phyloP scores from a whole-genome alignment of 1,140 invertebrate species.

The Musca domestica region DNA sequence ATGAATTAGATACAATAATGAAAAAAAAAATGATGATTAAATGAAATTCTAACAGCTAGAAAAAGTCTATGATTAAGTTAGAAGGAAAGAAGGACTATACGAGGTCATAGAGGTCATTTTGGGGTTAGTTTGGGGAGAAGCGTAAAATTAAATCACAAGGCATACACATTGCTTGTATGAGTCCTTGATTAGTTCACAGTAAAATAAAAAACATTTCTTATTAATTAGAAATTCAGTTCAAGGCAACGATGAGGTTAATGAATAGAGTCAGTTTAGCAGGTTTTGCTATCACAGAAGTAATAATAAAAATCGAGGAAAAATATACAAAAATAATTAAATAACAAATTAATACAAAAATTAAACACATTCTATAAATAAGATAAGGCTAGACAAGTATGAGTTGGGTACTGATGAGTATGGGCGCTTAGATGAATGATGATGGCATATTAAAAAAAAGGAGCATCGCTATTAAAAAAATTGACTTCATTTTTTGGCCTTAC shows the following conservation, averaged over 20 bases:
- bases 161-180: too few relatives aligned
- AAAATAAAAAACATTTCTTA: too few relatives aligned
- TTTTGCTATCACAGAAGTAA: constrained; percentile 16
- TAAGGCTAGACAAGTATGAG: constrained; percentile 1
- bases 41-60: too few relatives aligned
- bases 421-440: neutral
- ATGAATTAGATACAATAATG: too few relatives aligned
- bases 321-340: constrained; percentile 2
- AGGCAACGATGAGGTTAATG: neutral
- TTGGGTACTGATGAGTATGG: neutral
- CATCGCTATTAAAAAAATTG: constrained; percentile 10
- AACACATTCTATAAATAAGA: neutral
- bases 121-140: too few relatives aligned
- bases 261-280: neutral
- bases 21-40: neutral
- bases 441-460: neutral
- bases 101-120: too few relatives aligned
- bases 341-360: constrained; percentile 5
- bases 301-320: constrained; percentile 1
- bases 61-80: too few relatives aligned
- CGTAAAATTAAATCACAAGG: too few relatives aligned
- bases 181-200: too few relatives aligned
- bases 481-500: constrained; percentile 9
- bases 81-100: neutral
- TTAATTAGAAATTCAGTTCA: neutral